These are phyloP conservation scores for Sebastolobus alascanus DNA, from an alignment of 2,797 vertebrate species.

Conservation along the genomic window DNA sequence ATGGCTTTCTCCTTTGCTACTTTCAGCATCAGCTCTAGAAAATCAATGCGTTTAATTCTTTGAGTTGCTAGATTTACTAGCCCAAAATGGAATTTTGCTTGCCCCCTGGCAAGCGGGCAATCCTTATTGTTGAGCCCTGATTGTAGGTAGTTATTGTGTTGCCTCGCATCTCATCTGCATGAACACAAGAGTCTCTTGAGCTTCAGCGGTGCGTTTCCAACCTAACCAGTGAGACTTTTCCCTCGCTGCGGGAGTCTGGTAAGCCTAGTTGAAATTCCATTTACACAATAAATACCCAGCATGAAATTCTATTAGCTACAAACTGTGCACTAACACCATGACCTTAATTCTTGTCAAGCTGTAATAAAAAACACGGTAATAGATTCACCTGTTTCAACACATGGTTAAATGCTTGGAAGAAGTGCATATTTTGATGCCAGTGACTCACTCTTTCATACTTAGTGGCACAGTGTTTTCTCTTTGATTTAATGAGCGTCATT, in stretches of 20 bases:
- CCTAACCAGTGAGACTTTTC: not conserved
- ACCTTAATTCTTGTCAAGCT: conserved; percentile 44
- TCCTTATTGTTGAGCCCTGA: not conserved
- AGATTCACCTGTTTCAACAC: conserved; percentile 38
- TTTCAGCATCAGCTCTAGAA: not conserved
- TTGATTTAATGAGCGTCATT: conserved; percentile 62
- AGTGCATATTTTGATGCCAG: conserved; percentile 54
- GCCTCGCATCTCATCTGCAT: conserved; percentile 20
- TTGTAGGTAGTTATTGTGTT: not conserved
- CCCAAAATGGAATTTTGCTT: too few species aligned
- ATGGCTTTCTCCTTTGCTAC: not conserved
- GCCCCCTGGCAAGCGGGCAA: not conserved
- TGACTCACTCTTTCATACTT: conserved; percentile 50
- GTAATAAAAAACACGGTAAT: conserved; percentile 47
- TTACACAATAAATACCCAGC: conserved; percentile 36
- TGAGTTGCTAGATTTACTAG: too few species aligned
- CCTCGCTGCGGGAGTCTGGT: conserved; percentile 16
- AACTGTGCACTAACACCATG: conserved; percentile 46
- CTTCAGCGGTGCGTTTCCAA: not conserved
- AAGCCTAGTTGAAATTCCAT: conserved; percentile 45
- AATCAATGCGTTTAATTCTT: not conserved
- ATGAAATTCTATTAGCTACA: conserved; percentile 54
- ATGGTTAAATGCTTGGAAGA: conserved; percentile 33
- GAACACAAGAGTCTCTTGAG: conserved; percentile 16
- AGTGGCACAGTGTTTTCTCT: conserved; percentile 49